These are phyloP conservation scores for Ursus arctos DNA, from an alignment of 2,113 vertebrate species.

Conservation along the genomic window DNA sequence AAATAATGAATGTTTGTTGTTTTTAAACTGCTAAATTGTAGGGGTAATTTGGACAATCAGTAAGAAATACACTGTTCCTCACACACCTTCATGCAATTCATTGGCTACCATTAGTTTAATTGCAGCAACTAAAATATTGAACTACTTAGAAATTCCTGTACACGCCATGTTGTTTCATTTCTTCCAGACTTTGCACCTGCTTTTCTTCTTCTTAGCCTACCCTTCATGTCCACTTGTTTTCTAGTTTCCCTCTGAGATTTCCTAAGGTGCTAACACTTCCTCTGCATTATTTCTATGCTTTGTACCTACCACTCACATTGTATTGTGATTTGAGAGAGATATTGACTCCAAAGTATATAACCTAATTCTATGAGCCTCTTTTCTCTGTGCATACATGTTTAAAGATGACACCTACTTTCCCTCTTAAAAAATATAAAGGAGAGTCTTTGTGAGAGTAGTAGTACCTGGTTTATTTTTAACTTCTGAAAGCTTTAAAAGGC, in stretches of 20 bases:
- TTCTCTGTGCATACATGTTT: not conserved
- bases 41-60: not conserved
- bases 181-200: not conserved
- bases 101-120: not conserved
- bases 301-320: not conserved
- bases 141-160: not conserved
- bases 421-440: not conserved
- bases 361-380: not conserved
- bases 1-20: not conserved
- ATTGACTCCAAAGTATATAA: not conserved
- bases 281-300: not conserved
- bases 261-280: not conserved
- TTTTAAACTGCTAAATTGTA: not conserved
- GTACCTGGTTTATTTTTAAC: not conserved
- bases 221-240: not conserved
- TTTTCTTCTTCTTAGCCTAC: not conserved
- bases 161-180: not conserved
- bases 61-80: not conserved
- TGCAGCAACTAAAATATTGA: not conserved
- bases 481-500: constrained; percentile 20
- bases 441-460: not conserved
- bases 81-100: not conserved
- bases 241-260: not conserved
- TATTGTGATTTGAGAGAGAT: not conserved
- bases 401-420: not conserved